Percentiles rank a stretch among this genome's conserved stretches.
phyloP scores from a whole-genome alignment of 2,888 invertebrate species.

The Caprella mutica region DNA sequence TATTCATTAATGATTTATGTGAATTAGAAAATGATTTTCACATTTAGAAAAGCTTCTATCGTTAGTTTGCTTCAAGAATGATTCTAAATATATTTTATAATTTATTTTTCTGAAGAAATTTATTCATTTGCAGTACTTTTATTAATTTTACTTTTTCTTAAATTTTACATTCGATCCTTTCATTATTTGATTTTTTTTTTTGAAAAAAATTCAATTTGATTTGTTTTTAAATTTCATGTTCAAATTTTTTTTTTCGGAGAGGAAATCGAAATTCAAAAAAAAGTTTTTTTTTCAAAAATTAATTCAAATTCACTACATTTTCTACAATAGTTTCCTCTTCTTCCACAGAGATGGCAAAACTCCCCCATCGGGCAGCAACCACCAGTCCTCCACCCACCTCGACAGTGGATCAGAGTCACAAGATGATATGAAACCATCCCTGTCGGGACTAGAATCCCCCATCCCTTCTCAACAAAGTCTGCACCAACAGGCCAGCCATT shows the following conservation, averaged over 20 bases:
- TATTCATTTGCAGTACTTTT: too few species aligned
- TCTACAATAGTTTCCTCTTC: too few species aligned
- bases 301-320: too few species aligned
- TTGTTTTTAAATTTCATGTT: not conserved
- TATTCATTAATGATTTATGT: too few species aligned
- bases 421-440: conserved; percentile 31
- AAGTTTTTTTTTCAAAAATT: too few species aligned
- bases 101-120: too few species aligned
- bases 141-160: not conserved
- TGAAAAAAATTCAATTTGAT: not conserved
- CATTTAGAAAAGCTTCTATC: too few species aligned
- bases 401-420: conserved; percentile 34
- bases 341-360: conserved; percentile 30
- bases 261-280: too few species aligned
- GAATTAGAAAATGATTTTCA: too few species aligned
- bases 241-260: not conserved
- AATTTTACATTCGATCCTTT: not conserved
- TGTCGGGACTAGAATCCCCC: conserved; percentile 31
- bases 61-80: too few species aligned
- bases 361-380: conserved; percentile 15
- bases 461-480: too few species aligned
- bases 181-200: not conserved
- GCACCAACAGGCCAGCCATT: conserved; percentile 13
- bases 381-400: conserved; percentile 28
- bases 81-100: too few species aligned